Conservation (phyloP, 2,113 vertebrate genomes). For the Tychaedon coryphoeus region DNA sequence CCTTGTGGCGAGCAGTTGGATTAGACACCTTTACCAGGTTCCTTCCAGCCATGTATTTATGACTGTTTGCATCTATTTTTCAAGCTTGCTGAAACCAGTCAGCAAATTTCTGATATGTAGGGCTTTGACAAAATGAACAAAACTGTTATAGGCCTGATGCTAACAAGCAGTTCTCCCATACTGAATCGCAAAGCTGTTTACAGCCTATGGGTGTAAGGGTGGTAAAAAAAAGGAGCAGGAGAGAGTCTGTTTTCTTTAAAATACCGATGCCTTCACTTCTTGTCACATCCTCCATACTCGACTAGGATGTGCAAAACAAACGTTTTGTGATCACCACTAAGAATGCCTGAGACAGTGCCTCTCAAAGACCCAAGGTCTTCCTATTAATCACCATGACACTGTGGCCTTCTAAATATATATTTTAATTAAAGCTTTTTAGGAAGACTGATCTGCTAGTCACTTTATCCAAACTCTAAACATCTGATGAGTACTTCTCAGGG, state of each 20-base stretch:
- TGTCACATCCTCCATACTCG: background rate
- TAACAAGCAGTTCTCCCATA: background rate
- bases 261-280: background rate
- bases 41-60: background rate
- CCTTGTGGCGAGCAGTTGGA: background rate
- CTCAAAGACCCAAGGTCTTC: background rate
- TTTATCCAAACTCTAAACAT: background rate
- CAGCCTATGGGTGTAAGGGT: background rate
- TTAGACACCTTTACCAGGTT: background rate
- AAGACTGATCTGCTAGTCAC: background rate
- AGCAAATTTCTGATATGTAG: background rate
- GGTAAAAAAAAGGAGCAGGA: background rate
- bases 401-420: background rate
- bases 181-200: background rate
- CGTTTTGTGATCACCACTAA: background rate
- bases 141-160: background rate
- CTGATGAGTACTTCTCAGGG: background rate
- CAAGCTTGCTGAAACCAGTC: background rate
- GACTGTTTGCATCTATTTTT: background rate
- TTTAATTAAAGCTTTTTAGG: background rate
- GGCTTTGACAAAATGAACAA: background rate
- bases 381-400: background rate
- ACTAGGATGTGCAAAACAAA: background rate
- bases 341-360: background rate
- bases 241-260: background rate